These are phyloP conservation scores for Chauna torquata DNA, from an alignment of 2,113 vertebrate species.

Conservation along the genomic window DNA sequence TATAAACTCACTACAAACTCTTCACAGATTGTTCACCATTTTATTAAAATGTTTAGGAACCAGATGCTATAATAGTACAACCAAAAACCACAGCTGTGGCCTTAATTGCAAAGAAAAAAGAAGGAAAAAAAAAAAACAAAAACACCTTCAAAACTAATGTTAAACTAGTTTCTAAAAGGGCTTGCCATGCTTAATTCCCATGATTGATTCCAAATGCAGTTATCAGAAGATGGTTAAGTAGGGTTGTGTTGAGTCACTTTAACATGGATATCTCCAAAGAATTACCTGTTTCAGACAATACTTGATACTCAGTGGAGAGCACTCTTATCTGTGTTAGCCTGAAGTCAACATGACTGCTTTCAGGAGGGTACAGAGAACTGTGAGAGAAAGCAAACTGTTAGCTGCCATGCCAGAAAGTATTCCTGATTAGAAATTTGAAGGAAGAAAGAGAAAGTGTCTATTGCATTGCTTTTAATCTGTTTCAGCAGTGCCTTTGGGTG, in stretches of 20 bases:
- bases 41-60: not conserved
- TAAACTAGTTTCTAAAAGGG: not conserved
- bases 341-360: not conserved
- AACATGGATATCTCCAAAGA: not conserved
- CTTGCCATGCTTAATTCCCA: not conserved
- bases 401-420: not conserved
- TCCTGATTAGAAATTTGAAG: not conserved
- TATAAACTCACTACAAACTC: not conserved
- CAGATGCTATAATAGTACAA: not conserved
- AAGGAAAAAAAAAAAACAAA: too few species aligned
- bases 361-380: not conserved
- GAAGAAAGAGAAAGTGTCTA: not conserved
- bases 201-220: not conserved
- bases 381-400: not conserved
- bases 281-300: not conserved
- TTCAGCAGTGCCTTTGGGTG: not conserved
- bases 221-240: not conserved
- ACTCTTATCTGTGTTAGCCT: not conserved
- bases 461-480: not conserved
- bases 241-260: not conserved
- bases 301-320: not conserved
- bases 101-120: not conserved
- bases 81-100: not conserved
- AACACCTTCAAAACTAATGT: not conserved
- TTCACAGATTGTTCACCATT: not conserved